A percentile compares a stretch with the other conserved stretches of the same genome.
Conservation (phyloP, 2,888 invertebrate species). For the Rhogogaster chlorosoma region DNA sequence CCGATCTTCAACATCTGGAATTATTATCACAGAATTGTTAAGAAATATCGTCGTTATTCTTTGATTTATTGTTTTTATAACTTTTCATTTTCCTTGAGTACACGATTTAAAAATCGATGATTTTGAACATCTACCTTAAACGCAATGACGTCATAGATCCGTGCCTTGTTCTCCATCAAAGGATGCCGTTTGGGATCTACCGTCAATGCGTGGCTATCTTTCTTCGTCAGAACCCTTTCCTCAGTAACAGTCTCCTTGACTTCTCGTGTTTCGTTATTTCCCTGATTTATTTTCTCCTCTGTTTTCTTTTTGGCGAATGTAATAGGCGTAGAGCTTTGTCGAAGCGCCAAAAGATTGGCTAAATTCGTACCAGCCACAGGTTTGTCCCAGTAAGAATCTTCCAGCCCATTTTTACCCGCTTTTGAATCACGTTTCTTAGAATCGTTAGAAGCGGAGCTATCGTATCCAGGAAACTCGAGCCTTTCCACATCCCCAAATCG, state of each 20-base stretch:
- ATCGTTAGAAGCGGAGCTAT: constrained; percentile 34
- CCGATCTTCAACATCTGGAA: constrained; percentile 74
- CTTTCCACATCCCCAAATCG: constrained; percentile 63
- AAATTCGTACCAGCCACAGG: constrained; percentile 56
- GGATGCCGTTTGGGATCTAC: constrained; percentile 51
- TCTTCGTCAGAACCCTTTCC: not conserved
- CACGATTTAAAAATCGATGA: not conserved
- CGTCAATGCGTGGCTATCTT: not conserved
- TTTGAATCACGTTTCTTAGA: not conserved
- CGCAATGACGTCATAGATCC: constrained; percentile 60
- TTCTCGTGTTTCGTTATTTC: not conserved
- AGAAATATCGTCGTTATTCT: not conserved
- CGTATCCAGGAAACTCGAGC: constrained; percentile 47
- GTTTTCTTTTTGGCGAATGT: constrained; percentile 61
- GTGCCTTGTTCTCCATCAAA: constrained; percentile 52
- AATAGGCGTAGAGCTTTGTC: constrained; percentile 66
- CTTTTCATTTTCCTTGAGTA: not conserved
- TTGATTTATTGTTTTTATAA: not conserved
- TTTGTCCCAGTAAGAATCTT: not conserved
- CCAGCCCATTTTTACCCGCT: constrained; percentile 37
- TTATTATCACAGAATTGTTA: constrained; percentile 7
- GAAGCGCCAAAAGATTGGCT: constrained; percentile 63
- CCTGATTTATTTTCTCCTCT: not conserved
- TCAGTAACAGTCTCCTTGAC: not conserved
- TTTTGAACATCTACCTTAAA: constrained; percentile 62